Conservation (phyloP, 2,888 invertebrate genomes). For the Drosophila helvetica region DNA sequence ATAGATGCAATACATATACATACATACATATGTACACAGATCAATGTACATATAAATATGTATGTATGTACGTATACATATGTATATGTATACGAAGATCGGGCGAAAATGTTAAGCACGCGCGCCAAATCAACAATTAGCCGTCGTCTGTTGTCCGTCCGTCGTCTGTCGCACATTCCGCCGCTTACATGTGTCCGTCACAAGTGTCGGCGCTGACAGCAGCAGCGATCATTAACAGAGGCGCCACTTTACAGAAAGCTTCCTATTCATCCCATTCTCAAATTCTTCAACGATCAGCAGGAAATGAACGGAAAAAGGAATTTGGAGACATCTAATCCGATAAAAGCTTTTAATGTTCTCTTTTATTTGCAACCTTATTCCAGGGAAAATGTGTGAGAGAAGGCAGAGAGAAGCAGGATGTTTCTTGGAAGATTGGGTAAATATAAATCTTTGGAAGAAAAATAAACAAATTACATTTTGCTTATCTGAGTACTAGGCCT, state of each 20-base stretch:
- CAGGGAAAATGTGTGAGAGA: too few species aligned
- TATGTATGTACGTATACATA: neutral
- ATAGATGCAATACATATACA: constrained; percentile 28
- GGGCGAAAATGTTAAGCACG: constrained; percentile 38
- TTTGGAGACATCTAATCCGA: too few species aligned
- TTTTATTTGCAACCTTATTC: too few species aligned
- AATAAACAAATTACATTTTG: too few species aligned
- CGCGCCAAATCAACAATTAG: constrained; percentile 65
- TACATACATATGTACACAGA: neutral
- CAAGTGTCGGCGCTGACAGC: neutral
- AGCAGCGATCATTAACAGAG: constrained; percentile 10
- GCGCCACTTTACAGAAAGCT: constrained; percentile 14
- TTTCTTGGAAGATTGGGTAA: too few species aligned
- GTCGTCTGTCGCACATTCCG: constrained; percentile 7
- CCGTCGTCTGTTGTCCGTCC: neutral
- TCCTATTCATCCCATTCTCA: neutral
- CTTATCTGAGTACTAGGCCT: too few species aligned
- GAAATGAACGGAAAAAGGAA: too few species aligned
- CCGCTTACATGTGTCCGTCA: constrained; percentile 10
- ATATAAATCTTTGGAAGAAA: too few species aligned
- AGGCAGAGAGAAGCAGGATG: too few species aligned
- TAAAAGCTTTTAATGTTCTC: too few species aligned
- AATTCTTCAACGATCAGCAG: neutral
- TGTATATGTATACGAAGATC: neutral
- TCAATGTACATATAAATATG: neutral